phyloP scores from a whole-genome alignment of 2,888 invertebrate genomes.

The Mythimna albipuncta region DNA sequence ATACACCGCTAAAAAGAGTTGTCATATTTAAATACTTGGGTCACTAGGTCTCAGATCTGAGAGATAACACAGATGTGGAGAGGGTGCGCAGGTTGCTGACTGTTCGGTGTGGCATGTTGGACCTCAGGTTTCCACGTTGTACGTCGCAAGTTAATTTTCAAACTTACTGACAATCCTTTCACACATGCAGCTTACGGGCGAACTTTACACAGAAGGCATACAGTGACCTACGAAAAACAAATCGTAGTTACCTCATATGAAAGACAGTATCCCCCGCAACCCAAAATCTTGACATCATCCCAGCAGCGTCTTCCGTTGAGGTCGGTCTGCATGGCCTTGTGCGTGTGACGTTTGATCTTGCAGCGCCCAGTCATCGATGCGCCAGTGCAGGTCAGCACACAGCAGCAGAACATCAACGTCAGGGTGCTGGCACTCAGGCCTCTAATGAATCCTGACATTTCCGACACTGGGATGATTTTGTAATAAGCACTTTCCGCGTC shows the following conservation, averaged over 20 bases:
- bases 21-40: too few species aligned
- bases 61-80: too few species aligned
- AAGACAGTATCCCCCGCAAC: conserved; percentile 96
- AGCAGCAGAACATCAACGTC: conserved; percentile 72
- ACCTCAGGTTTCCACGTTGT: too few species aligned
- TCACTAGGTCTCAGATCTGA: too few species aligned
- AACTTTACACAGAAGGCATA: too few species aligned
- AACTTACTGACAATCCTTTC: too few species aligned
- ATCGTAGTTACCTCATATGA: conserved; percentile 93
- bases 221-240: neutral
- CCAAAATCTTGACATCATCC: conserved; percentile 94
- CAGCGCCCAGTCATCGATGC: conserved; percentile 75
- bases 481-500: neutral
- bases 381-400: conserved; percentile 67
- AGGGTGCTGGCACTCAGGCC: conserved; percentile 63
- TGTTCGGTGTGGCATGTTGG: too few species aligned
- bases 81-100: too few species aligned
- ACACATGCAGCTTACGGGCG: too few species aligned
- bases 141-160: too few species aligned
- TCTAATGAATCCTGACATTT: conserved; percentile 46
- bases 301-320: conserved; percentile 94
- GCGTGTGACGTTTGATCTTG: conserved; percentile 78
- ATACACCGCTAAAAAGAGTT: too few species aligned
- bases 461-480: conserved; percentile 46
- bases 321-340: conserved; percentile 86